These are phyloP conservation scores for Microtus californicus DNA, from an alignment of 2,797 vertebrate species.

Conservation along the genomic window DNA sequence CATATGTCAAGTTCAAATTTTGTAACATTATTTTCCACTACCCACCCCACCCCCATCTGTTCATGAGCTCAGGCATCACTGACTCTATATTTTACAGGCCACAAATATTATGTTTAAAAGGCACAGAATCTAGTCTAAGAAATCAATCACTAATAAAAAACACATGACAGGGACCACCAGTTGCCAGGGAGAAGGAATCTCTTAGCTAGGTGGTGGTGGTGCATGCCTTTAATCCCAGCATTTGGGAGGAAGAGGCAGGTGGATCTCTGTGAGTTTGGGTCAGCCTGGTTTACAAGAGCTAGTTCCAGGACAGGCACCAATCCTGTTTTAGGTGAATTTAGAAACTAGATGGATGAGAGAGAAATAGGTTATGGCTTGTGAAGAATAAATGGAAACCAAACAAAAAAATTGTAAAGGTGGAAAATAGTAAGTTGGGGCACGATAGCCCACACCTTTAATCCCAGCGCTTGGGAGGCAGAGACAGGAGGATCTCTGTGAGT, in stretches of 20 bases:
- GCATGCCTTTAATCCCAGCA: too few relatives aligned
- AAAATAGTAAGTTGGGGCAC: not conserved
- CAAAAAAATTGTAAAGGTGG: not conserved
- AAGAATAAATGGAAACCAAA: not conserved
- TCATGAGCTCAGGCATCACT: not conserved
- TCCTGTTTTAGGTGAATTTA: conserved; percentile 44
- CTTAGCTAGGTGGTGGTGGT: too few relatives aligned
- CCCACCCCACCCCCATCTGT: not conserved
- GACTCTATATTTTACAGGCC: not conserved
- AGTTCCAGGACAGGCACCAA: too few relatives aligned
- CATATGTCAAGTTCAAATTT: conserved; percentile 34
- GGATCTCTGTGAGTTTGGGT: too few relatives aligned
- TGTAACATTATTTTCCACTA: not conserved
- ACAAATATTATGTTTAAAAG: not conserved
- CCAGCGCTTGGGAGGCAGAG: not conserved
- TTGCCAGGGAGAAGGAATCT: not conserved
- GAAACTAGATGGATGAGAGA: conserved; percentile 7
- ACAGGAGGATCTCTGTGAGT: not conserved
- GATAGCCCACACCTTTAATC: not conserved
- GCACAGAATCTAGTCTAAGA: not conserved
- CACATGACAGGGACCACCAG: not conserved
- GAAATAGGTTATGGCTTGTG: not conserved
- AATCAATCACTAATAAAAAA: not conserved
- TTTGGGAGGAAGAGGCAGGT: too few relatives aligned
- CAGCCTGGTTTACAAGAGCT: too few relatives aligned